These are phyloP conservation scores for Myotis planiceps DNA, from an alignment of 2,797 vertebrate species.

Conservation along the genomic window DNA sequence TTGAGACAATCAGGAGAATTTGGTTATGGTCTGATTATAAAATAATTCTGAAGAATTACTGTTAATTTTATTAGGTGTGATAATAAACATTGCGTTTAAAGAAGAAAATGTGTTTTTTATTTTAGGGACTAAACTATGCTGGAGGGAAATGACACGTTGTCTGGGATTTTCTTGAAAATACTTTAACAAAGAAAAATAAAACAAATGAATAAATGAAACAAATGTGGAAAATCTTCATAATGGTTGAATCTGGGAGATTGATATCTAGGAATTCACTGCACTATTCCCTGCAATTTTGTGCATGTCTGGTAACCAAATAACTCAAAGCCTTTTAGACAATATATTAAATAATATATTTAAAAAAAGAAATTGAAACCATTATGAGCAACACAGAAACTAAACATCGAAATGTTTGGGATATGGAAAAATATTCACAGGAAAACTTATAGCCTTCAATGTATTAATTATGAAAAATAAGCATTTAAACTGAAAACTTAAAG, in stretches of 20 bases:
- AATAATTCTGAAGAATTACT: not conserved
- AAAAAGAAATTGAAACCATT: not conserved
- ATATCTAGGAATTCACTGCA: not conserved
- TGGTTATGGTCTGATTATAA: not conserved
- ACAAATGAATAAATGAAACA: not conserved
- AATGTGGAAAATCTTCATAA: not conserved
- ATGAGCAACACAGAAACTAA: not conserved
- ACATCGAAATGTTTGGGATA: not conserved
- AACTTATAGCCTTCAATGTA: not conserved
- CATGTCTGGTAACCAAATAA: not conserved
- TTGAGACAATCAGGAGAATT: not conserved
- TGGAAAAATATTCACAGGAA: not conserved
- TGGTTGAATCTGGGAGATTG: not conserved
- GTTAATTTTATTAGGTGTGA: not conserved
- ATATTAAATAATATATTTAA: not conserved
- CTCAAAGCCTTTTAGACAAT: not conserved
- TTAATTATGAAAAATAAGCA: not conserved
- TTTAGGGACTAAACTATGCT: not conserved
- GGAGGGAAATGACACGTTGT: not conserved
- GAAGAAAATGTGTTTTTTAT: not conserved
- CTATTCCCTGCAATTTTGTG: not conserved
- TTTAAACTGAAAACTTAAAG: not conserved
- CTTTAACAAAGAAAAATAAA: not conserved
- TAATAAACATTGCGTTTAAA: not conserved
- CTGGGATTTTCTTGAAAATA: not conserved